These are phyloP conservation scores for Hemaris fuciformis DNA, from an alignment of 2,888 invertebrate genomes.

Conservation along the genomic window DNA sequence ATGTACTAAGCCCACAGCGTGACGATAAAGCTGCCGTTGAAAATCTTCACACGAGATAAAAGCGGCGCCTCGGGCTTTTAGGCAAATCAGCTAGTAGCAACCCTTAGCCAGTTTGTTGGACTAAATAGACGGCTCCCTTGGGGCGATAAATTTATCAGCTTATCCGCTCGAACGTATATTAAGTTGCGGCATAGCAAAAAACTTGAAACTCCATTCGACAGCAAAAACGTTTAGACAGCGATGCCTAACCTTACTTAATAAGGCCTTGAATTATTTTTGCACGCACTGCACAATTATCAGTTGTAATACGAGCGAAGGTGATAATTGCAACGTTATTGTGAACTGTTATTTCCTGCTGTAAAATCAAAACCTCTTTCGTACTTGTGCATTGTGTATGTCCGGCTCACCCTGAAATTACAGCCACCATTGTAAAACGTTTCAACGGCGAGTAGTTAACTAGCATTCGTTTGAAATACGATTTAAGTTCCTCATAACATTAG, in stretches of 20 bases:
- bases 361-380: neutral
- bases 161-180: slow-evolving; percentile 13
- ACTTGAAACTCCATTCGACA: neutral
- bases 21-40: neutral
- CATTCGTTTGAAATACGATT: neutral
- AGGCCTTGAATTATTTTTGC: neutral
- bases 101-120: slow-evolving; percentile 25
- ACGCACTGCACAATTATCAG: neutral
- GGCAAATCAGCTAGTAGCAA: slow-evolving; percentile 29
- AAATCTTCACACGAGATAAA: slow-evolving; percentile 4
- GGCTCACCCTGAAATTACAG: neutral
- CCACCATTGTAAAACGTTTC: neutral
- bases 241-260: neutral
- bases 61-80: slow-evolving; percentile 26
- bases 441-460: neutral
- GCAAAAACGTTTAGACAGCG: neutral
- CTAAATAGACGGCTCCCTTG: slow-evolving; percentile 27
- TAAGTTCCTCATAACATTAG: neutral
- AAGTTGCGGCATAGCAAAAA: neutral
- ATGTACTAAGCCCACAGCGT: neutral
- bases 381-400: neutral
- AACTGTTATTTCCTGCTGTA: neutral
- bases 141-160: slow-evolving; percentile 29
- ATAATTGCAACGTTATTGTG: neutral
- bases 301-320: neutral